phyloP scores from a whole-genome alignment of 2,888 invertebrate species.

The Pyrgus malvae region DNA sequence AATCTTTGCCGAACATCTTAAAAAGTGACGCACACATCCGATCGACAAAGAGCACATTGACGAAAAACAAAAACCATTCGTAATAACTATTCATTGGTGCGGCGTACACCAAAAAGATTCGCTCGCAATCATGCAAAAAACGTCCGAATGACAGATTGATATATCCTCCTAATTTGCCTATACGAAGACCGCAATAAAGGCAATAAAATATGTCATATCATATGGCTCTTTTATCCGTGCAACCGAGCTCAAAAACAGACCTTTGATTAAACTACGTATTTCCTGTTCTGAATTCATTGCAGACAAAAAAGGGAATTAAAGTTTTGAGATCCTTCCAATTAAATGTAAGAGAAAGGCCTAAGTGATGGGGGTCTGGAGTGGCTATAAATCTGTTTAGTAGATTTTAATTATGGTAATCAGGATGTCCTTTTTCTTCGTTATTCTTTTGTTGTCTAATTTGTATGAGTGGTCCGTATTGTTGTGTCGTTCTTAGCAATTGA shows the following conservation, averaged over 20 bases:
- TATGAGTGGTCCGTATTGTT: conserved; percentile 38
- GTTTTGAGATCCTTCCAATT: conserved; percentile 69
- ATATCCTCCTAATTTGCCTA: conserved; percentile 80
- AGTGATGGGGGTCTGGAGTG: conserved; percentile 67
- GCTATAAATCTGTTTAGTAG: conserved; percentile 55
- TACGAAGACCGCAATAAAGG: conserved; percentile 43
- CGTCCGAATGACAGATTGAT: conserved; percentile 61
- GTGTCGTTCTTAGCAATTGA: conserved; percentile 34
- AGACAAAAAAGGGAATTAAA: conserved; percentile 62
- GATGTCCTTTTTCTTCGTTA: conserved; percentile 49
- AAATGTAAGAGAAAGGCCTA: conserved; percentile 61
- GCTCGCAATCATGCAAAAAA: conserved; percentile 60
- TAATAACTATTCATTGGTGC: conserved; percentile 28
- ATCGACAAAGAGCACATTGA: conserved; percentile 10
- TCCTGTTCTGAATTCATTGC: conserved; percentile 62
- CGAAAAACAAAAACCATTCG: conserved; percentile 14
- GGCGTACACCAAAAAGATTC: conserved; percentile 38
- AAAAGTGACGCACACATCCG: conserved; percentile 28
- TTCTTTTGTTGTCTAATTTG: conserved; percentile 49
- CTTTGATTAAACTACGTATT: conserved; percentile 65
- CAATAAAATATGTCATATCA: conserved; percentile 79
- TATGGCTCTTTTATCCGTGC: conserved; percentile 63
- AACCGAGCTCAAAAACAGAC: conserved; percentile 68
- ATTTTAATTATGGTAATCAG: conserved; percentile 57
- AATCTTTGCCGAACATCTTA: conserved; percentile 15